A percentile compares a stretch with the other conserved stretches of the same genome.
Conservation (phyloP, 2,113 vertebrate genomes). For the Anseranas semipalmata region DNA sequence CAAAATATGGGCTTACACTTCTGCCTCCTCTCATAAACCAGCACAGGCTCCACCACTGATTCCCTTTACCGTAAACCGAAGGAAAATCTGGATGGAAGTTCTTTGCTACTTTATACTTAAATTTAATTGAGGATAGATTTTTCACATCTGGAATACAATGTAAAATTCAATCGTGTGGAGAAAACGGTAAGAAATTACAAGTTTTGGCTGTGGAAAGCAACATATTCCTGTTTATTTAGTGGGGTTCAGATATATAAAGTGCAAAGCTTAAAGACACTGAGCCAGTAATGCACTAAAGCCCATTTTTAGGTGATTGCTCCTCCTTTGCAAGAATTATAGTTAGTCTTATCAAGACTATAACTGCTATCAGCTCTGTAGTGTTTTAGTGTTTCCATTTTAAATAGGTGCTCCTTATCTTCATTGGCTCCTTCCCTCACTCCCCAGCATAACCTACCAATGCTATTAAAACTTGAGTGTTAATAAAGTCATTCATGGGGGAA, state of each 20-base stretch:
- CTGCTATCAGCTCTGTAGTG: not conserved
- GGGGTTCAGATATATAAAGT: accelerated
- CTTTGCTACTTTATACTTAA: not conserved
- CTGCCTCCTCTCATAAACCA: slow-evolving; percentile 7
- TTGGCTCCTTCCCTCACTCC: not conserved
- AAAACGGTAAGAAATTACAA: not conserved
- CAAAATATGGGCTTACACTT: slow-evolving; percentile 30
- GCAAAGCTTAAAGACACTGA: not conserved
- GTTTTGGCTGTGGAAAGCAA: not conserved
- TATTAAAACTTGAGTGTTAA: not conserved
- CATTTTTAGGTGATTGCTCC: not conserved
- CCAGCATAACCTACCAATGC: not conserved
- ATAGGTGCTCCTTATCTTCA: not conserved
- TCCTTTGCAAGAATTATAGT: not conserved
- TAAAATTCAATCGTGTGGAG: not conserved
- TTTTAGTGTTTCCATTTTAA: not conserved
- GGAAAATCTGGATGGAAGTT: not conserved
- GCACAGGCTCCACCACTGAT: not conserved
- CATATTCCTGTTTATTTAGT: not conserved
- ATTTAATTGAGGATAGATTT: not conserved
- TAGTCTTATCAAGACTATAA: not conserved
- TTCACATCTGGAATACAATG: not conserved
- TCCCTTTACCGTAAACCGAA: not conserved
- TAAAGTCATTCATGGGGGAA: accelerated
- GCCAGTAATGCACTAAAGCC: not conserved